phyloP scores from a whole-genome alignment of 2,888 invertebrate species.

The Sericinus montela region DNA sequence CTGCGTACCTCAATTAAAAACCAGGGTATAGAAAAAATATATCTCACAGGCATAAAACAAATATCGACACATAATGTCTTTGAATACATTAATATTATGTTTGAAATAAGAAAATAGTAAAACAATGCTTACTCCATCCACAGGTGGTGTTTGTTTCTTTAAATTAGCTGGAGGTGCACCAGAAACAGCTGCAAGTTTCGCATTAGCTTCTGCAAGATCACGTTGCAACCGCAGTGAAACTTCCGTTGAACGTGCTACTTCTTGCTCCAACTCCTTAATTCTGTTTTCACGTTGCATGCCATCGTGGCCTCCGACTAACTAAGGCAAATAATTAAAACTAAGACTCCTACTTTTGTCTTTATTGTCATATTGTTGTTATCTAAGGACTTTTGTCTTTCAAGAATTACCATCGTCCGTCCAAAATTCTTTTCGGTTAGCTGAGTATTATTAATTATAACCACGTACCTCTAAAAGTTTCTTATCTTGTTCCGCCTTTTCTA shows the following conservation, averaged over 20 bases:
- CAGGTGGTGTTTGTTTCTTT: slow-evolving; percentile 79
- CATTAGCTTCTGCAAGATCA: slow-evolving; percentile 83
- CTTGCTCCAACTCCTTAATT: slow-evolving; percentile 91
- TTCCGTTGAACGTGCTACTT: slow-evolving; percentile 89
- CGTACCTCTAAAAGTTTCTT: slow-evolving; percentile 80
- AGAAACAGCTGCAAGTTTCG: slow-evolving; percentile 67
- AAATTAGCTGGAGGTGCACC: slow-evolving; percentile 62
- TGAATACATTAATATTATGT: no score
- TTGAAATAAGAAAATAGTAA: no score
- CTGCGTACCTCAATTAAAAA: no score
- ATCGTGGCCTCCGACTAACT: slow-evolving; percentile 79
- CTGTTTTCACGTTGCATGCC: slow-evolving; percentile 82
- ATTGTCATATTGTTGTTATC: no score
- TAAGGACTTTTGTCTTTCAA: no score
- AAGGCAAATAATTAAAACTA: slow-evolving; percentile 24
- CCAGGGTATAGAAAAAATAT: no score
- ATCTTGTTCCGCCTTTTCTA: slow-evolving; percentile 88
- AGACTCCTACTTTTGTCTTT: slow-evolving; percentile 7
- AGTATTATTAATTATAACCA: no score
- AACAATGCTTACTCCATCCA: slow-evolving; percentile 75
- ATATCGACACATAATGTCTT: no score
- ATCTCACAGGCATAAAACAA: no score
- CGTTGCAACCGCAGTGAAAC: slow-evolving; percentile 83
- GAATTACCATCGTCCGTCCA: no score
- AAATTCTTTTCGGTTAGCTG: no score